Percentiles rank a stretch among this genome's conserved stretches.
Conservation (phyloP, 1,140 invertebrate species). For the Caenorhabditis brenneri region DNA sequence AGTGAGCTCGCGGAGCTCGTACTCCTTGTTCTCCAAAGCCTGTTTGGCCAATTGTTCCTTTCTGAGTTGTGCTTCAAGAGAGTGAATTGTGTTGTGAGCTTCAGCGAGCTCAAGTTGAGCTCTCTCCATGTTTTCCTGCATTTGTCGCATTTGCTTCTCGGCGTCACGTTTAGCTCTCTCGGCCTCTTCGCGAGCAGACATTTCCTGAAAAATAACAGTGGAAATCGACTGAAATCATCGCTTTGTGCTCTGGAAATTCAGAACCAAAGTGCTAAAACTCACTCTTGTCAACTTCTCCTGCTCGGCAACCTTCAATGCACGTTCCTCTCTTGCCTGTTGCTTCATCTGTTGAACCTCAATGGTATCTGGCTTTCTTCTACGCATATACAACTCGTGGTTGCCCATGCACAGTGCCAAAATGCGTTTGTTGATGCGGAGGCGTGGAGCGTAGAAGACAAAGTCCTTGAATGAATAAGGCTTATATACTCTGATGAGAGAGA, state of each 20-base stretch:
- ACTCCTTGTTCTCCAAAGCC: constrained; percentile 78
- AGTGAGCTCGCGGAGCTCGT: constrained; percentile 83
- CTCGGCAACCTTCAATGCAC: constrained; percentile 49
- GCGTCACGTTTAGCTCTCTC: constrained; percentile 73
- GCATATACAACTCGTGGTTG: constrained; percentile 96
- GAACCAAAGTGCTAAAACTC: too few species aligned
- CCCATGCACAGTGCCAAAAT: constrained; percentile 97
- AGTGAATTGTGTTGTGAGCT: constrained; percentile 72
- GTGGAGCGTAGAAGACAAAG: constrained; percentile 97
- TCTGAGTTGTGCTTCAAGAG: constrained; percentile 71
- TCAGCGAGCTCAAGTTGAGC: constrained; percentile 79
- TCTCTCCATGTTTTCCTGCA: constrained; percentile 73
- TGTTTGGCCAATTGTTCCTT: constrained; percentile 72
- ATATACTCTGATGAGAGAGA: too few species aligned
- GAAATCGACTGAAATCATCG: neutral
- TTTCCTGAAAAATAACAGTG: constrained; percentile 68
- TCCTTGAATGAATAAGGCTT: constrained; percentile 75
- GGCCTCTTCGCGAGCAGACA: constrained; percentile 72
- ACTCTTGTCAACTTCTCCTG: constrained; percentile 50
- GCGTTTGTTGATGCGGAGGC: constrained; percentile 95
- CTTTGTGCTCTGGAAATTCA: too few species aligned
- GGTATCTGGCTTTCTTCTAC: constrained; percentile 92
- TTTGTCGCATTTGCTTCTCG: constrained; percentile 71
- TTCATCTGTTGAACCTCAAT: constrained; percentile 99
- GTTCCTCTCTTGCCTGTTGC: constrained; percentile 77